Evolutionary conservation across 2,888 invertebrate genomes (phyloP), one percentile per base, ranked within the genome.

Genomic region (Hyppa rectilinea): DNA sequence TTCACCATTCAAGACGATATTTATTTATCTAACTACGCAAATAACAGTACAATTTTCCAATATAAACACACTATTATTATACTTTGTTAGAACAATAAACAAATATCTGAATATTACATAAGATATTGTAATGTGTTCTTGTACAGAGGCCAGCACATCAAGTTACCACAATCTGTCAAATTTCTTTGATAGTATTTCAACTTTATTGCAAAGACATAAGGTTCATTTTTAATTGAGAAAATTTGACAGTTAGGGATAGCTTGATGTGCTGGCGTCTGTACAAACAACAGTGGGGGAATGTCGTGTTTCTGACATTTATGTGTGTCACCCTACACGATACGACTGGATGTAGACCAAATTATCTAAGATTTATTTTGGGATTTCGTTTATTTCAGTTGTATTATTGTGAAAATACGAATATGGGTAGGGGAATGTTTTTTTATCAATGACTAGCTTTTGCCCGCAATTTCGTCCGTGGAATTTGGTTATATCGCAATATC

Each of bases 31-130:
- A 6, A 34, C 26, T 34, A 14, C 20, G 4, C 49, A 65, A 65
- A 65, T 34, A 50, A n/a, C 1, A 26, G 31, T 4, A 31, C 23
- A 53, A 45, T 40, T 47, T 56, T 17, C 45, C 31, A 26, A 38
- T 31, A 47, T 17, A 55, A 55, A 69, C 43, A 53, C 14, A 53
- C n/a, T n/a, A n/a, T 40, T 50, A n/a, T 12, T 40, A 67, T 67
- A 38, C 31, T 26, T 23, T 36, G n/a, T 36, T 47, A 14, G 34
- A 52, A 52, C 29, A 47, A 38, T 31, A 56, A 31, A 47, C 38
- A 38, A 56, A 50, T 65, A 40, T 31, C 7, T 58, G 17, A 36
- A 55, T 38, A 69, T 23, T 36, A 43, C 20, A 45, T 23, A 45
- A 55, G 70, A 43, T 23, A 56, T 31, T 31, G 9, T 14, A 38